Conservation (phyloP, 2,113 vertebrate species). For the Rhodinocichla rosea region DNA sequence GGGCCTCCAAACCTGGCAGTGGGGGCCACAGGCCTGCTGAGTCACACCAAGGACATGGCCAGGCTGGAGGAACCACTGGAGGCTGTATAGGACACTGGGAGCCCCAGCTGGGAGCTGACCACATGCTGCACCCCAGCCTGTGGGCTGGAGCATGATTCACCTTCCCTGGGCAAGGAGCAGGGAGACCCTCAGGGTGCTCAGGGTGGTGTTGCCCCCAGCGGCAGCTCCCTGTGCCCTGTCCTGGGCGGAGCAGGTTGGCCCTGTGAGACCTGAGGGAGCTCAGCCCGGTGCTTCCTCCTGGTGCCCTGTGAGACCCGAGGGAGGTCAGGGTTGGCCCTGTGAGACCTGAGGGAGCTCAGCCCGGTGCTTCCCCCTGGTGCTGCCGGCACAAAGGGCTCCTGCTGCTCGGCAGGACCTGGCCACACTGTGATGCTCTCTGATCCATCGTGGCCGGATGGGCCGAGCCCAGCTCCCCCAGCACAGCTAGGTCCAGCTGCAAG, state of each 20-base stretch:
- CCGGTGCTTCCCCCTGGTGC: background rate
- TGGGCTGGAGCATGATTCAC: accelerated
- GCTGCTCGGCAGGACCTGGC: background rate
- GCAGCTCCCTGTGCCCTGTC: background rate
- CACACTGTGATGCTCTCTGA: background rate
- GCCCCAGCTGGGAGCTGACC: background rate
- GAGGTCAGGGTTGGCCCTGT: background rate
- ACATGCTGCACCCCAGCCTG: accelerated
- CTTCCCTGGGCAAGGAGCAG: background rate
- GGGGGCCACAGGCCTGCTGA: background rate
- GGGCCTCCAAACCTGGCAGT: background rate
- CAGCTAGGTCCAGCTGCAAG: background rate
- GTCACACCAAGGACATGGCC: background rate
- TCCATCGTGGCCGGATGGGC: background rate
- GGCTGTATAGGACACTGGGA: background rate
- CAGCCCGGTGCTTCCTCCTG: background rate
- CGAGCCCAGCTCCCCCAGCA: background rate
- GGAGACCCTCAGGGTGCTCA: background rate
- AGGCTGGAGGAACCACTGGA: background rate
- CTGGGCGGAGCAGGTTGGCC: background rate
- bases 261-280: background rate
- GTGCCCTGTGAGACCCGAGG: background rate
- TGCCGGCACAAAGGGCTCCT: accelerated
- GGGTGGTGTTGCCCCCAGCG: no score
- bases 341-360: background rate